Base-by-base conservation (phyloP, 1,140 invertebrate species). In the Diabrotica undecimpunctata region DNA sequence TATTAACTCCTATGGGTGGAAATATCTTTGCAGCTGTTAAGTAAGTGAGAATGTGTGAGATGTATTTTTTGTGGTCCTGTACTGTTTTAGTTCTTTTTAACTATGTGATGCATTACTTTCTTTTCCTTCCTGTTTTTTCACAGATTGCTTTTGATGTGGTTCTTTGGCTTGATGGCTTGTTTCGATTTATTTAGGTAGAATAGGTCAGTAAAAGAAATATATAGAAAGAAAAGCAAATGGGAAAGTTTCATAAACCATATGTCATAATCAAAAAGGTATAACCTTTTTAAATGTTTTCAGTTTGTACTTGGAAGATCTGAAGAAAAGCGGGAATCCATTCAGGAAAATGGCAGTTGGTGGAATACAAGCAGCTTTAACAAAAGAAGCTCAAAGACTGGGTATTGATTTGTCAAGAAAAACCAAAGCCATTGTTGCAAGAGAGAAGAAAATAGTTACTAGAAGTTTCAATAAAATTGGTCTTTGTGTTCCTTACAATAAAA, bases 401-500 rank as follows among this genome's bases (percentile, higher is more conserved):
- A 85, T 89, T 68, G 80, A 80, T 10, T 75, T 94, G 14, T 85
- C 88, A 12, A 78, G 80, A 61, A 84, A 82, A 62, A 86, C 85
- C 9, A 71, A 79, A 55, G 80, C 79, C 54, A 88, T 90, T 80
- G 85, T 86, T 74, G 74, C 79, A 41, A 80, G 91, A 64, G 82
- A 89, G 36, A 88, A 84, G 68, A 86, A 85, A 66, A 84, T 88
- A n/a, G 87, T 95, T 2, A 80, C 90, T 36, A 90, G 86, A 77
- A 90, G 88, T 36, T 93, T 97, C 69, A 92, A 96, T 79, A 86
- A 86, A 66, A 88, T 89, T 66, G 95, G 95, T 3, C 89, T 98
- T 75, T 91, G 96, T 46, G 94, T 97, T 5, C 93, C 94, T 2
- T 90, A 89, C 64, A 83, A 95, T 73, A 88, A 88, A 66, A 90